phyloP scores from a whole-genome alignment of 1,140 invertebrate species.

The Philotrypesis tridentata region DNA sequence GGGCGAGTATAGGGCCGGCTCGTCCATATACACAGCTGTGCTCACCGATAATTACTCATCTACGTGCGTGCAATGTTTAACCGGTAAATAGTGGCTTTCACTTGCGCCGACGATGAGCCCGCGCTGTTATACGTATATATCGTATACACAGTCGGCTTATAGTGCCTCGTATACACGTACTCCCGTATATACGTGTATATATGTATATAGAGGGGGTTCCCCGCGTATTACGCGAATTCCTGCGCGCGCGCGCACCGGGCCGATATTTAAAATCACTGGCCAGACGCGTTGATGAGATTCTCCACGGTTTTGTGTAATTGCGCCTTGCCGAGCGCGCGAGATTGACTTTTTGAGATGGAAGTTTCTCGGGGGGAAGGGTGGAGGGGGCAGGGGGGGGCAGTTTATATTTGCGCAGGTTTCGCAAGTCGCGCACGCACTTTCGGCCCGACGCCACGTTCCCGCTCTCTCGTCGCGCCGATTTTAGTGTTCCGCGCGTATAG shows the following conservation, averaged over 20 bases:
- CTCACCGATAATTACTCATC: conserved; percentile 41
- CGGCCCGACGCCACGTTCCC: conserved; percentile 7
- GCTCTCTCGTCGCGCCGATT: no score
- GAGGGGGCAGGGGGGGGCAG: no score
- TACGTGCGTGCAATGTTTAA: conserved; percentile 54
- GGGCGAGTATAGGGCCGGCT: background rate
- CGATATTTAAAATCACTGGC: conserved; percentile 1
- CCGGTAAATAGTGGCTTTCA: conserved; percentile 58
- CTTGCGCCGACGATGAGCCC: background rate
- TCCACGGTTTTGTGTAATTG: background rate
- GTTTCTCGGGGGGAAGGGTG: no score
- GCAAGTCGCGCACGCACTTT: conserved; percentile 9
- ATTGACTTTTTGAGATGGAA: background rate
- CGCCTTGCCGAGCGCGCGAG: background rate
- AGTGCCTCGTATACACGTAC: no score
- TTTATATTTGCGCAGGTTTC: background rate
- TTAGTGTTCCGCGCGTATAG: no score
- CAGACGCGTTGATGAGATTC: conserved; percentile 22
- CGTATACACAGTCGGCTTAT: background rate
- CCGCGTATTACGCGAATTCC: conserved; percentile 14
- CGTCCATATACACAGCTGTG: no score
- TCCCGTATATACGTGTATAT: no score
- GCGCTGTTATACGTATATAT: background rate
- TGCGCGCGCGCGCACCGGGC: no score
- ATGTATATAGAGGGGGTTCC: background rate